Evolutionary conservation across 2,888 invertebrate species (phyloP).

Genomic region (Holacanthella duospinosa): DNA sequence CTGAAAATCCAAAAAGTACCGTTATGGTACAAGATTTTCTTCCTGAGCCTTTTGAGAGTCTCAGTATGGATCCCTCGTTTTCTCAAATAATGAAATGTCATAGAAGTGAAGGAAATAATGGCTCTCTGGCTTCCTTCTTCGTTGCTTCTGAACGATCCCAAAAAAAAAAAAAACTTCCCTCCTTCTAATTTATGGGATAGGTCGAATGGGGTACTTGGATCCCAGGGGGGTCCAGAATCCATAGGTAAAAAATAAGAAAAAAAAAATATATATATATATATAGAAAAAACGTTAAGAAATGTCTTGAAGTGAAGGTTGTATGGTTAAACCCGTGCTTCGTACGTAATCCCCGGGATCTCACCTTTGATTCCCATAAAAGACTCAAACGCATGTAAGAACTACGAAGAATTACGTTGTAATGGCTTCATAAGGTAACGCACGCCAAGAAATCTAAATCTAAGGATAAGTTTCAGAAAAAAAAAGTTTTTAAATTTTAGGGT

Average conservation of each 20-base stretch:
- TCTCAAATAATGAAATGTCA: not conserved
- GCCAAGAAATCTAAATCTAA: not conserved
- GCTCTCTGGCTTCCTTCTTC: no score
- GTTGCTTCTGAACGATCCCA: slow-evolving; percentile 16
- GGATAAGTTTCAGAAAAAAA: not conserved
- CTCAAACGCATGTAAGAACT: slow-evolving; percentile 5
- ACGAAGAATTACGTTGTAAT: slow-evolving; percentile 26
- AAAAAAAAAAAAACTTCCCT: slow-evolving; percentile 2
- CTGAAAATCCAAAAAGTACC: not conserved
- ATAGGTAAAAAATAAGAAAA: slow-evolving; percentile 7
- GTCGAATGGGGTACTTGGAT: slow-evolving; percentile 35
- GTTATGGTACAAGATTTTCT: not conserved
- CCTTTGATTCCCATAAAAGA: not conserved
- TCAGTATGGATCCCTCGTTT: not conserved
- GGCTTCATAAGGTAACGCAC: slow-evolving; percentile 21
- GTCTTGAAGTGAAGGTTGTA: no score
- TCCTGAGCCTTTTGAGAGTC: not conserved
- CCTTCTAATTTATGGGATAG: slow-evolving; percentile 36
- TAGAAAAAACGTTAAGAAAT: not conserved
- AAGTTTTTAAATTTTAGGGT: slow-evolving; percentile 1
- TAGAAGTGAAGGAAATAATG: not conserved
- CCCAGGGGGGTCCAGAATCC: slow-evolving; percentile 30
- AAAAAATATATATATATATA: not conserved
- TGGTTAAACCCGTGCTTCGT: not conserved
- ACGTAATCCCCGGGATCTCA: not conserved